Evolutionary conservation across 2,797 vertebrate species (phyloP), one percentile per base, ranked within the genome.

Genomic region (Bucorvus abyssinicus): DNA sequence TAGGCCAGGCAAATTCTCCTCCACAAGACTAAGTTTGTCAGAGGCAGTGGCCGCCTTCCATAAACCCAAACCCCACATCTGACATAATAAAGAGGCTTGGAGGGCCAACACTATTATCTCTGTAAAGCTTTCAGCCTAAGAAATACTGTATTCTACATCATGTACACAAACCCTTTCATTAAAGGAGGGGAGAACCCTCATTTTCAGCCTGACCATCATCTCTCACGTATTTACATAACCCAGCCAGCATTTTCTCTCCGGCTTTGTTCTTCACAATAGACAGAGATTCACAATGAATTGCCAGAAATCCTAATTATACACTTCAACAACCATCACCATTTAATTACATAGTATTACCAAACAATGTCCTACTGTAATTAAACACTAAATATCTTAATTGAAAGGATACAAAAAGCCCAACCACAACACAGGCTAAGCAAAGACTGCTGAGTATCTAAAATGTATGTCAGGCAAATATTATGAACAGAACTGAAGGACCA

Each of bases 161-260:
- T 94, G 90, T 97, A 95, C 92, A 97, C 97, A 97, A 97, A 96
- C 59, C 84, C 97, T 97, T 97, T 97, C 93, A 92, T 87, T 96
- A 95, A 79, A 78, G 56, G 81, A 93, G 77, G 49, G 87, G 80
- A 94, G 89, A 95, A 77, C 84, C 84, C 76, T 94, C 59, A 56
- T 97, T 96, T 95, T 94, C 88, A 94, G 89, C 77, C 95, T 81
- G 83, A 87, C 85, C 92, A 93, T 96, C 94, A 93, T 84, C 76
- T 96, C 89, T 85, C 94, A 93, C 89, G 61, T 92, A 89, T 95
- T 96, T 89, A 84, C 92, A 91, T 91, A 94, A 97, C 94, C 89
- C 69, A 73, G 70, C 60, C 90, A 95, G 90, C 78, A 74, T 95
- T 84, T 96, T 95, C 68, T 82, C 77, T 91, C 87, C 90, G 89